Evolutionary conservation across 2,888 invertebrate genomes (phyloP).

Genomic region (Magallana nippona): DNA sequence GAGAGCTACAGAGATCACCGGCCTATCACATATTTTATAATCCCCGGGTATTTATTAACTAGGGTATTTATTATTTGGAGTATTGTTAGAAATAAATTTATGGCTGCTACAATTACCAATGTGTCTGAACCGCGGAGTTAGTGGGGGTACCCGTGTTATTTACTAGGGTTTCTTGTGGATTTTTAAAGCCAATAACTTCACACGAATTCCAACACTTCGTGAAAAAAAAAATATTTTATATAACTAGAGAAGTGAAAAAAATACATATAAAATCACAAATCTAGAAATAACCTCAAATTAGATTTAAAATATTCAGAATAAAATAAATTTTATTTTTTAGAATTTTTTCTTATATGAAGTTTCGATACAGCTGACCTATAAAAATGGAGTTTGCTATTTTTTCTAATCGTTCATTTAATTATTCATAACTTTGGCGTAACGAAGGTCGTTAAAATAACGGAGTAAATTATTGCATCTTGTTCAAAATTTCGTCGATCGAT

Average conservation of each 20-base stretch:
- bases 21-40: slow-evolving; percentile 10
- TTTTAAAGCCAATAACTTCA: neutral
- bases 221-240: neutral
- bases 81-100: slow-evolving; percentile 43
- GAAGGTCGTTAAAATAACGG: neutral
- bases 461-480: slow-evolving; percentile 3
- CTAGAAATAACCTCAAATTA: too few species aligned
- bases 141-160: neutral
- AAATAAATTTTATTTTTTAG: too few species aligned
- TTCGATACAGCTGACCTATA: neutral
- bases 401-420: neutral
- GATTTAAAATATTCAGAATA: too few species aligned
- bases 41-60: slow-evolving; percentile 36
- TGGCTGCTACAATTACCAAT: slow-evolving; percentile 44
- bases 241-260: neutral
- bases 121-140: neutral
- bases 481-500: slow-evolving; percentile 11
- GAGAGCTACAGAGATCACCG: slow-evolving; percentile 3
- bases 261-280: too few species aligned
- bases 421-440: neutral
- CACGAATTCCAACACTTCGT: neutral
- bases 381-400: neutral
- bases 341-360: too few species aligned
- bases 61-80: slow-evolving; percentile 15
- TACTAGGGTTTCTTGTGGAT: neutral